phyloP scores from a whole-genome alignment of 2,888 invertebrate genomes.

The Amphimallon solstitiale region DNA sequence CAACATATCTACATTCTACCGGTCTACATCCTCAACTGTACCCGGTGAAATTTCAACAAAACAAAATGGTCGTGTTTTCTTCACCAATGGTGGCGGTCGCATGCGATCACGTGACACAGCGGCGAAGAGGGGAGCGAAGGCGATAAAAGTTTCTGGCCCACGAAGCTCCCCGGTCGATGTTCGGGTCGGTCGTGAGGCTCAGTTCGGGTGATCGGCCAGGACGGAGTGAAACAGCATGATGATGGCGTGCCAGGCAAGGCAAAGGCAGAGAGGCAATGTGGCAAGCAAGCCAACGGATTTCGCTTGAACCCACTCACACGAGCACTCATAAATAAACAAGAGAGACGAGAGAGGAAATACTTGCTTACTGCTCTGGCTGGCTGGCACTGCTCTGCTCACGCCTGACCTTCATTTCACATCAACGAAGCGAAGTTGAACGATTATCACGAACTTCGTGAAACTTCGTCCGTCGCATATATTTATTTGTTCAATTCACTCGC shows the following conservation, averaged over 20 bases:
- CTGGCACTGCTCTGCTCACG: conserved; percentile 11
- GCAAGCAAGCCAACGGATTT: too few relatives aligned
- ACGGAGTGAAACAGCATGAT: too few relatives aligned
- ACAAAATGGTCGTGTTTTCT: conserved; percentile 40
- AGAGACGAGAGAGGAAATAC: too few relatives aligned
- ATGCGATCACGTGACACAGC: conserved; percentile 34
- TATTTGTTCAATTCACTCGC: conserved; percentile 28
- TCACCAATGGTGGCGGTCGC: conserved; percentile 38
- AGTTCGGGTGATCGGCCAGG: conserved; percentile 19
- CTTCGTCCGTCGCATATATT: conserved; percentile 8
- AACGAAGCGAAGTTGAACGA: conserved; percentile 15
- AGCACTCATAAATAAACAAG: too few relatives aligned
- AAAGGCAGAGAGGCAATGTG: too few relatives aligned
- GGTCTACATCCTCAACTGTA: conserved; percentile 29
- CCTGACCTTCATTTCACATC: conserved; percentile 25
- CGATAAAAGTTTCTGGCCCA: conserved; percentile 27
- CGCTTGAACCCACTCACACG: too few relatives aligned
- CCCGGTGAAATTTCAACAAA: conserved; percentile 41
- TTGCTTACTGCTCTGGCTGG: too few relatives aligned
- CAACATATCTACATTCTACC: conserved; percentile 2
- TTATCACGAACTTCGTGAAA: neutral
- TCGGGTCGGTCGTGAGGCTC: conserved; percentile 21
- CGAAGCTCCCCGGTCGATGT: conserved; percentile 28
- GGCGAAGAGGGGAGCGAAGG: conserved; percentile 23
- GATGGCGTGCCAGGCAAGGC: too few relatives aligned